Evolutionary conservation across 2,113 vertebrate species (phyloP).

Genomic region (Saimiri boliviensis): DNA sequence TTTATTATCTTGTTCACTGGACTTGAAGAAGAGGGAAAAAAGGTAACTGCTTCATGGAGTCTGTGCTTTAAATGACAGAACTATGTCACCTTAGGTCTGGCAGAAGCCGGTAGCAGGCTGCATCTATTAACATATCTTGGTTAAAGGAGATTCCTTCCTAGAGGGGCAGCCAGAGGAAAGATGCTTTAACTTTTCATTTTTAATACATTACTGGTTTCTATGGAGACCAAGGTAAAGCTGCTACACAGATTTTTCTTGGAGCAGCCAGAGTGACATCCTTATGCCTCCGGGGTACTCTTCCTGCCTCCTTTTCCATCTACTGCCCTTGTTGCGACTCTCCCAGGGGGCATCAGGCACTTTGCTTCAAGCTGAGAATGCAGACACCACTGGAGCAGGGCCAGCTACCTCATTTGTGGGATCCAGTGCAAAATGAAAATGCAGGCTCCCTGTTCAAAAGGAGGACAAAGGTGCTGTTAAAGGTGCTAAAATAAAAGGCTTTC

Average conservation of each 20-base stretch:
- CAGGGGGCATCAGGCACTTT: not conserved
- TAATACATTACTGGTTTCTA: constrained; percentile 52
- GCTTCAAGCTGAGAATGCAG: not conserved
- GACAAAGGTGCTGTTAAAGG: not conserved
- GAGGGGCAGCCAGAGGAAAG: not conserved
- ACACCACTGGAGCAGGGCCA: not conserved
- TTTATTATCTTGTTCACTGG: not conserved
- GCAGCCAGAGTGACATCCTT: constrained; percentile 16
- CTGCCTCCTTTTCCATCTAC: not conserved
- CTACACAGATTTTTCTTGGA: not conserved
- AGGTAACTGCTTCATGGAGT: not conserved
- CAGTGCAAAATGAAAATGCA: not conserved
- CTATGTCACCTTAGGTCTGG: not conserved
- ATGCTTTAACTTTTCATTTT: constrained; percentile 46
- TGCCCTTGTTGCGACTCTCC: not conserved
- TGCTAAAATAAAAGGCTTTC: not conserved
- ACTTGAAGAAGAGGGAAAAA: not conserved
- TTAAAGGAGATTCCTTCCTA: constrained; percentile 43
- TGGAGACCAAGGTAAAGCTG: constrained; percentile 58
- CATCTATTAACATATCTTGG: constrained; percentile 19
- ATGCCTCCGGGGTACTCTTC: not conserved
- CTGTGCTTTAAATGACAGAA: not conserved
- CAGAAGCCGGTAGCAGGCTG: not conserved
- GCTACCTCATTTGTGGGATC: not conserved
- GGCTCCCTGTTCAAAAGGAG: not conserved